phyloP scores from a whole-genome alignment of 1,140 invertebrate genomes.

The Drosophila chauvacae region DNA sequence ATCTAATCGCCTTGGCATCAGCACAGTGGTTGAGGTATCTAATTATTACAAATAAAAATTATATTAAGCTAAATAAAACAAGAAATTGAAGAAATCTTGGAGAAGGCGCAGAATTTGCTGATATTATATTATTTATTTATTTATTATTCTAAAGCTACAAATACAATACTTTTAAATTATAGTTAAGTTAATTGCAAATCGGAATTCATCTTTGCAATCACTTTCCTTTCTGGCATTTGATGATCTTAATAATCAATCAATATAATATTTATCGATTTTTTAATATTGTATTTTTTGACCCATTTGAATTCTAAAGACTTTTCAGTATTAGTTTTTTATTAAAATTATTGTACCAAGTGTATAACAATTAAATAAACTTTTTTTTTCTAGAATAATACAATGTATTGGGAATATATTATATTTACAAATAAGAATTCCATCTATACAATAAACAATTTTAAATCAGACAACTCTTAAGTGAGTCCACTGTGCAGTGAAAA shows the following conservation, averaged over 20 bases:
- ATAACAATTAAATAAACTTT: not conserved
- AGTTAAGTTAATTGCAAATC: no score
- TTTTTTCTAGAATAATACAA: not conserved
- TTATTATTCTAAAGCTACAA: no score
- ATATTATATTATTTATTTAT: not conserved
- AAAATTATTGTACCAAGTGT: no score
- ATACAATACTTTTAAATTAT: no score
- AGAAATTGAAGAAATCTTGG: not conserved
- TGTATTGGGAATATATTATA: not conserved
- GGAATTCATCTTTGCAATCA: no score
- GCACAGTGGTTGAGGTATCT: not conserved
- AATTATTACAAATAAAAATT: not conserved
- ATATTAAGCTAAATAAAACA: not conserved
- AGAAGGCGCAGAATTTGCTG: not conserved
- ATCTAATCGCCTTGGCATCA: constrained; percentile 48
- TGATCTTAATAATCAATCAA: no score
- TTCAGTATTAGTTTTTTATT: no score
- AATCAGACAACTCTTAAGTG: no score
- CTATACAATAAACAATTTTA: not conserved
- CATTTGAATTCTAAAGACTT: no score
- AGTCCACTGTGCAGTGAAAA: not conserved
- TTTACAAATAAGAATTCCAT: not conserved
- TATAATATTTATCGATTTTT: no score
- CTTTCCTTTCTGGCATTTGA: no score
- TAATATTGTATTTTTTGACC: no score